These are phyloP conservation scores for Glossophaga mutica DNA, from an alignment of 2,797 vertebrate genomes.

Conservation along the genomic window DNA sequence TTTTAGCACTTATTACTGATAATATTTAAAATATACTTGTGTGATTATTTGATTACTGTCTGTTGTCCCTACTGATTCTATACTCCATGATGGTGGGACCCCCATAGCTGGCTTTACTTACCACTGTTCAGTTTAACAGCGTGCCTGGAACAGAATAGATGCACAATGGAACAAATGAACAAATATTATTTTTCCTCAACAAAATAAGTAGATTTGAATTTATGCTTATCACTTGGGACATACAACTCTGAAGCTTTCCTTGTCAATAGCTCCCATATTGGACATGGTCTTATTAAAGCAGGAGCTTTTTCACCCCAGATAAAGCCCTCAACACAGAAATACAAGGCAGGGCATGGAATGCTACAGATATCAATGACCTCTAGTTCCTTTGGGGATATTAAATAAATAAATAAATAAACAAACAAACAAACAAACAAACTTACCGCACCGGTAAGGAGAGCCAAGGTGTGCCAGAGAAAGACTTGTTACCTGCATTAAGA, in stretches of 20 bases:
- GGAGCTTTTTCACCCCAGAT: neutral
- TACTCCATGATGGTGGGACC: neutral
- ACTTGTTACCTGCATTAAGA: neutral
- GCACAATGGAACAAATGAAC: neutral
- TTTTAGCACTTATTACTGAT: neutral
- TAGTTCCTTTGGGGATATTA: neutral
- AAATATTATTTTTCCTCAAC: neutral
- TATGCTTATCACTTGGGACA: neutral
- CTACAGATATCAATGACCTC: neutral
- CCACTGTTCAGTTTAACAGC: neutral
- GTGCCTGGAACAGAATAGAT: neutral
- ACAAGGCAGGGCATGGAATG: neutral
- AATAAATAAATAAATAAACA: too few relatives aligned
- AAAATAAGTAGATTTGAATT: conserved; percentile 10
- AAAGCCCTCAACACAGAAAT: neutral
- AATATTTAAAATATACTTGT: neutral
- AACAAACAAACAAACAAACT: neutral
- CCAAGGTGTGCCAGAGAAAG: neutral
- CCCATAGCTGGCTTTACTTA: neutral
- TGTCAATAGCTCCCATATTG: neutral
- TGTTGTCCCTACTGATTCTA: neutral
- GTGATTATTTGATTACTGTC: neutral
- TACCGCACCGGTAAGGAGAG: neutral
- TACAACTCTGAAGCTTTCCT: neutral
- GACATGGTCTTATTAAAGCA: neutral